phyloP scores from a whole-genome alignment of 92 coral and sea anemone genomes.

The Siderastrea radians region DNA sequence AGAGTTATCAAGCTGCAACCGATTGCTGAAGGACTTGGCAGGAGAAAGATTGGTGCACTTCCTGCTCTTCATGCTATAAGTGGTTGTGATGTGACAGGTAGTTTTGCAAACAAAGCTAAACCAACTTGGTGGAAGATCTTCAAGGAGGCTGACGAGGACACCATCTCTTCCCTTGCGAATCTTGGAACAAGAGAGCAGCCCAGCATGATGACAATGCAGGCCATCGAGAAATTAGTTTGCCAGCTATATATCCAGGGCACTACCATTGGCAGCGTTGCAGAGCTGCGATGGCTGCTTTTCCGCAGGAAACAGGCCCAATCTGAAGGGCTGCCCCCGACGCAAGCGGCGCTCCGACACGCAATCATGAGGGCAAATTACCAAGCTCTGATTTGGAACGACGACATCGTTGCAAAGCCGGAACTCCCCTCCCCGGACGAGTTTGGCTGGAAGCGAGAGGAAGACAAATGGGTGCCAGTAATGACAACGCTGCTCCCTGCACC shows the following conservation, averaged over 20 bases:
- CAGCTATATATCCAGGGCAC: conserved; percentile 42
- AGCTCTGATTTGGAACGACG: conserved; percentile 52
- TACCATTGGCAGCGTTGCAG: conserved; percentile 24
- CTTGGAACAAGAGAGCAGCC: conserved; percentile 31
- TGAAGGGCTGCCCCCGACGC: conserved; percentile 62
- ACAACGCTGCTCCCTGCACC: conserved; percentile 54
- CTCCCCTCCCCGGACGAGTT: conserved; percentile 64
- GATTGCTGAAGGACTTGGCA: too few species aligned
- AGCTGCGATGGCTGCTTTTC: conserved; percentile 39
- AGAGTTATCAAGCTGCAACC: too few species aligned
- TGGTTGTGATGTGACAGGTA: too few species aligned
- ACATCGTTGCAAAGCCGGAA: conserved; percentile 32
- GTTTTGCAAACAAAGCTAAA: too few species aligned
- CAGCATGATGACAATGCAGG: conserved; percentile 19
- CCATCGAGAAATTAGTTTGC: conserved; percentile 47
- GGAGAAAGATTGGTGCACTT: too few species aligned
- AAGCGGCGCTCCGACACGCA: conserved; percentile 43
- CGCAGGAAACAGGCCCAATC: conserved; percentile 32
- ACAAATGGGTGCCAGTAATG: conserved; percentile 49
- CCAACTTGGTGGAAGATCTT: too few species aligned
- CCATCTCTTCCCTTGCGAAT: too few species aligned
- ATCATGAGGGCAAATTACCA: conserved; percentile 49
- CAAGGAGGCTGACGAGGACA: too few species aligned
- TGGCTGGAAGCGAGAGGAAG: conserved; percentile 57
- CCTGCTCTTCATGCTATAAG: too few species aligned